These are phyloP conservation scores for Eristalinus sepulchralis DNA, from an alignment of 2,888 invertebrate species.

Conservation along the genomic window DNA sequence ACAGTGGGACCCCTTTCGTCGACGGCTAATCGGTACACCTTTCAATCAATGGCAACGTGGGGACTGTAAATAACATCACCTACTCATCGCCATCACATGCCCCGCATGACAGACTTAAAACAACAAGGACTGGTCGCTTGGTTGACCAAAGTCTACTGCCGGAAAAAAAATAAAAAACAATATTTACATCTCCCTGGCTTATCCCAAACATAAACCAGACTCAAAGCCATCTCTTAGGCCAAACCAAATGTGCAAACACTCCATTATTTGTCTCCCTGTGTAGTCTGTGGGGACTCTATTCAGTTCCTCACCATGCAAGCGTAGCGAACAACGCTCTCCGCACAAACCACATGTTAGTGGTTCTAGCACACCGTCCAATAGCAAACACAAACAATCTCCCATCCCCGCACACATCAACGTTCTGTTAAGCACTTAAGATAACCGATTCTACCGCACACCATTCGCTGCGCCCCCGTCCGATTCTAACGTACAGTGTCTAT, in stretches of 20 bases:
- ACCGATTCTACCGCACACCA: background rate
- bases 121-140: no score
- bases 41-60: no score
- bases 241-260: background rate
- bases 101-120: no score
- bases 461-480: background rate
- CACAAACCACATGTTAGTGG: background rate
- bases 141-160: no score
- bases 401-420: background rate
- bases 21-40: no score
- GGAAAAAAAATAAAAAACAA: no score
- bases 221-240: background rate
- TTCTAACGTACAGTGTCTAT: background rate
- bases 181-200: background rate
- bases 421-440: background rate
- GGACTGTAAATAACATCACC: no score
- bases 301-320: background rate
- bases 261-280: background rate
- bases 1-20: no score
- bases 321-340: background rate
- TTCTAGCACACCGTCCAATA: background rate
- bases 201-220: background rate
- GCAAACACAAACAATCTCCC: background rate
- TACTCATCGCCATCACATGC: no score
- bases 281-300: background rate